Conservation (phyloP, 2,888 invertebrate species). For the Pammene aurita region DNA sequence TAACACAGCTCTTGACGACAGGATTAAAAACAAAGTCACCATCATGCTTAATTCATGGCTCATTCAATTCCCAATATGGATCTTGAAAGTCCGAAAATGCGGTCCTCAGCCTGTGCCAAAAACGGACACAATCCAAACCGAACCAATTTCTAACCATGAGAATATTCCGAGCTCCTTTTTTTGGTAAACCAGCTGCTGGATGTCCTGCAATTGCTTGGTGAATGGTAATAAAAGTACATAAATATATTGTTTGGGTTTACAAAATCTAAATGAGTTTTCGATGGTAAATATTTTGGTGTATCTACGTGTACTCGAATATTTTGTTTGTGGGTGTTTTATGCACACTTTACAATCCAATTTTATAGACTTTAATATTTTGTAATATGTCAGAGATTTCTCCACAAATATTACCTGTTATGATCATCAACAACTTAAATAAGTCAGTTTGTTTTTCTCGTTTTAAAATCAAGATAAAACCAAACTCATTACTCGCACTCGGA, state of each 20-base stretch:
- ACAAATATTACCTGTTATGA: not conserved
- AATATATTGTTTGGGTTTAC: not conserved
- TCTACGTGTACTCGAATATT: not conserved
- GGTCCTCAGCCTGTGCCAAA: slow-evolving; percentile 57
- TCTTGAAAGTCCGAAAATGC: slow-evolving; percentile 74
- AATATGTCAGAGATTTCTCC: too few relatives aligned
- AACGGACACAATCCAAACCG: slow-evolving; percentile 60
- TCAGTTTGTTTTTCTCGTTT: slow-evolving; percentile 9
- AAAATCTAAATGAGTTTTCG: too few relatives aligned
- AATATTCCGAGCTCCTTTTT: slow-evolving; percentile 31
- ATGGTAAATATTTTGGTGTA: too few relatives aligned
- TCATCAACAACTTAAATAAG: not conserved
- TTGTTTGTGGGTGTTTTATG: not conserved
- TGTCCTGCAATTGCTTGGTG: slow-evolving; percentile 12
- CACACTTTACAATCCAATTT: too few relatives aligned
- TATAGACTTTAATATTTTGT: not conserved
- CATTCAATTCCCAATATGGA: slow-evolving; percentile 77
- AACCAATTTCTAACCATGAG: slow-evolving; percentile 68
- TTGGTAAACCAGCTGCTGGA: slow-evolving; percentile 22
- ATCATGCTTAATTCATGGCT: slow-evolving; percentile 77
- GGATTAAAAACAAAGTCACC: slow-evolving; percentile 57
- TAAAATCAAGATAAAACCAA: slow-evolving; percentile 12
- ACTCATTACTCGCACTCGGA: slow-evolving; percentile 23
- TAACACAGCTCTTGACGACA: slow-evolving; percentile 31
- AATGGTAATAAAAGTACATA: slow-evolving; percentile 14